Base-by-base conservation (phyloP, 2,888 invertebrate species). In the Hypolimnas misippus region DNA sequence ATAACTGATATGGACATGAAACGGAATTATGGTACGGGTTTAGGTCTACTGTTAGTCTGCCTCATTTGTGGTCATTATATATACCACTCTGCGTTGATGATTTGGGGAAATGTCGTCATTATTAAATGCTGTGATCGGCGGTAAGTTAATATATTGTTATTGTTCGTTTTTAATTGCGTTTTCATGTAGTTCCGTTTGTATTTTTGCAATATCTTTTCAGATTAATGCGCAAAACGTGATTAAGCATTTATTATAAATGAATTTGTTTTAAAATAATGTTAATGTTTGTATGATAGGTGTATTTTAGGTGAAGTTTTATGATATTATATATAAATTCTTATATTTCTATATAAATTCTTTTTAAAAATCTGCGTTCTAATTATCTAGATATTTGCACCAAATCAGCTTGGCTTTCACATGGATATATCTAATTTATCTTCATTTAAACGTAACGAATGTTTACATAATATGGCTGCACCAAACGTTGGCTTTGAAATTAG, bases 381-480 rank as follows among this genome's bases (percentile, higher is more conserved):
- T n/a, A n/a, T n/a, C n/a, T 46, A 97, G 97, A 74, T 93, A 93
- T 80, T 93, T 95, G 68, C 96, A 96, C 76, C 81, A 95, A 64
- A 83, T 93, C 50, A 94, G 95, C 79, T 94, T 97, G 77, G 82
- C 90, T 7, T 97, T 96, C 86, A 95, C 96, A 33, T 98, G 97
- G 92, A 86, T 93, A 3, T 97, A 97, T 81, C 90, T 98, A 59
- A 83, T 95, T 16, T 94, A 97, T 82, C 94, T 97, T 78, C 95
- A 94, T 80, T 93, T 94, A 76, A 95, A 96, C 29, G 83, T 96
- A 29, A 87, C 94, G 1, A 93, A 95, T 12, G 92, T 93, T 29
- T 96, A 96, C 74, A 93, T 95, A 0, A 95, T 96, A 83, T 95
- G 97, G 73, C 87, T 98, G 35, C 95, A 96, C 76, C 96, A 98